Conservation (phyloP, 2,888 invertebrate species). For the Rhagium mordax region DNA sequence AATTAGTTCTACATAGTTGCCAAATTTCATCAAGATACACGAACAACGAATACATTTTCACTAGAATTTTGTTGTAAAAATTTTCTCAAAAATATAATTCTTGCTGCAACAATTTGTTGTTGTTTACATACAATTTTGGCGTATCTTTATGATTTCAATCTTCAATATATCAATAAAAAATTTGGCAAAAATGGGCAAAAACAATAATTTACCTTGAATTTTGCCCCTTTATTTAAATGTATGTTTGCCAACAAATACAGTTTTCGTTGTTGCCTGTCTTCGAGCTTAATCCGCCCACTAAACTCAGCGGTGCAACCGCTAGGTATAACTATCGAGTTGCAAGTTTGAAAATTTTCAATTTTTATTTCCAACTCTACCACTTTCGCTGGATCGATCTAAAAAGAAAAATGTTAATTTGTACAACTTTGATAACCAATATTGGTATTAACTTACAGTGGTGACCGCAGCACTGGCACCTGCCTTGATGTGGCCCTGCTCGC, state of each 20-base stretch:
- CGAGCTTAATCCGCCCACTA: slow-evolving; percentile 75
- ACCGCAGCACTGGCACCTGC: slow-evolving; percentile 65
- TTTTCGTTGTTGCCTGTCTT: slow-evolving; percentile 81
- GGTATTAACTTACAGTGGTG: slow-evolving; percentile 59
- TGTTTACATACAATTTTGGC: too few species aligned
- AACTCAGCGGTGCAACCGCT: slow-evolving; percentile 60
- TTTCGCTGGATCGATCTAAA: slow-evolving; percentile 81
- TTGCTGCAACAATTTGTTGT: too few species aligned
- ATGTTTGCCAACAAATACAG: slow-evolving; percentile 80
- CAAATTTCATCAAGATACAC: too few species aligned
- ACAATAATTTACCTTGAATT: slow-evolving; percentile 61
- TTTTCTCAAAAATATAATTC: too few species aligned
- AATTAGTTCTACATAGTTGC: too few species aligned
- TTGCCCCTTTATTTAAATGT: slow-evolving; percentile 63
- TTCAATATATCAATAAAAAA: too few species aligned
- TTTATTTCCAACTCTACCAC: slow-evolving; percentile 82
- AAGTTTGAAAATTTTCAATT: slow-evolving; percentile 84
- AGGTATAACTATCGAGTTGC: slow-evolving; percentile 61
- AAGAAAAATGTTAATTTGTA: neutral
- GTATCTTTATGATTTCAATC: too few species aligned
- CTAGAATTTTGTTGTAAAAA: too few species aligned
- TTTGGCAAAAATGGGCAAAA: neutral
- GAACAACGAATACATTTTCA: too few species aligned
- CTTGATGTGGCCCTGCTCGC: slow-evolving; percentile 59
- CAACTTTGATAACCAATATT: neutral